Base-by-base conservation (phyloP, 2,888 invertebrate genomes). In the Drosophila recens region DNA sequence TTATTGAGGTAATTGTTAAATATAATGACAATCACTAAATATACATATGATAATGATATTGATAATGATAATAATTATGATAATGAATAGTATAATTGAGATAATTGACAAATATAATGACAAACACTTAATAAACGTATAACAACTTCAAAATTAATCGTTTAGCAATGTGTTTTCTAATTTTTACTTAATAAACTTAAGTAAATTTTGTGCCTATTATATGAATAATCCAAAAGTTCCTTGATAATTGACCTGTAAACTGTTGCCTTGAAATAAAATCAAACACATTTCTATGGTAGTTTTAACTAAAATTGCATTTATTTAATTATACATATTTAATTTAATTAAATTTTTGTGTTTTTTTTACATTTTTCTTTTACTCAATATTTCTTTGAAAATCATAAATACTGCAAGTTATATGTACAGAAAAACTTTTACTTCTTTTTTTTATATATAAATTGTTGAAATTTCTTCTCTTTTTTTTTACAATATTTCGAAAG, bases 331-430 rank as follows among this genome's bases (percentile, higher is more conserved):
- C 75, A 84, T 87, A 74, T 75, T 84, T 89, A 85, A 84, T 79
- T 82, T 70, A 84, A 82, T 83, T 86, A 80, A 75, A 67, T 83
- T 83, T 65, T 75, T 79, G 56, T 75, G 27, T 67, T 69, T 33
- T 61, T 45, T 56, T 51, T 30, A 10, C 4, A 6, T 20, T 15
- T 52, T 33, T 52, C 27, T 36, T 45, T 33, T 48, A 34, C n/a
- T 65, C 68, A 45, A 48, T 70, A 49, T 67, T 40, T 48, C 36
- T 62, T 72, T 80, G 68, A 72, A 89, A 84, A 86, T 87, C 76
- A 89, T 87, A 84, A 84, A 84, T 84, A 84, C 84, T 84, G 84
- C 82, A 87, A 89, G 89, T 87, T 87, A 76, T 85, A 87, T 87
- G 53, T 82, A 82, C 82, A 87, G 48, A 74, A 81, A 80, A 81